phyloP scores from a whole-genome alignment of 2,797 vertebrate genomes.

The Enteromius unitaeniatus region DNA sequence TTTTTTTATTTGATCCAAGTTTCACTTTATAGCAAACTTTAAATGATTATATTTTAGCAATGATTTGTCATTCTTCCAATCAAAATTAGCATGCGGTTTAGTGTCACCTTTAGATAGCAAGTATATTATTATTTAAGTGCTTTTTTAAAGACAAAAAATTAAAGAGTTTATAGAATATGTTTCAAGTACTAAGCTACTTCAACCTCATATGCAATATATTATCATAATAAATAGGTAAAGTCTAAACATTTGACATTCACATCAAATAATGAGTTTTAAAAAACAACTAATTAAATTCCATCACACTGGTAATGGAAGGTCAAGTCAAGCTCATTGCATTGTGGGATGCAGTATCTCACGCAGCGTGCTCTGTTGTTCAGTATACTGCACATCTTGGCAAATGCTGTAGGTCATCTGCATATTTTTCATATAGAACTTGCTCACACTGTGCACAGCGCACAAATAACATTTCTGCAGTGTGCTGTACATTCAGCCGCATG shows the following conservation, averaged over 20 bases:
- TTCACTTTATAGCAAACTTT: neutral
- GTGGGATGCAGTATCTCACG: constrained; percentile 9
- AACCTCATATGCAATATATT: neutral
- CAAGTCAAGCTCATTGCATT: constrained; percentile 20
- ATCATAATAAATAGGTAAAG: neutral
- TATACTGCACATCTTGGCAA: neutral
- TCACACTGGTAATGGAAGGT: constrained; percentile 20
- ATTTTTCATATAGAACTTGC: constrained; percentile 2
- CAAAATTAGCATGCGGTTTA: neutral
- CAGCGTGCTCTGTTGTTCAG: constrained; percentile 5
- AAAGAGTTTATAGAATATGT: neutral
- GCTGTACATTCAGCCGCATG: neutral
- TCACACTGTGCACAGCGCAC: neutral
- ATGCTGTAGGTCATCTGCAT: neutral
- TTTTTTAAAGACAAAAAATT: neutral
- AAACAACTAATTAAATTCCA: constrained; percentile 8
- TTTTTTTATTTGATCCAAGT: neutral
- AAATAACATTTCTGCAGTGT: neutral
- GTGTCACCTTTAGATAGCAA: neutral
- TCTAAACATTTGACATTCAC: neutral
- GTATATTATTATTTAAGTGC: neutral
- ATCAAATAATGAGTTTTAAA: constrained; percentile 1
- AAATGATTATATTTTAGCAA: neutral
- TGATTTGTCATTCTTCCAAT: neutral
- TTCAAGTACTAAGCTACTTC: neutral